A percentile compares a stretch with the other conserved stretches of the same genome.
These are phyloP conservation scores for Chaetogeoica ovagalla DNA, from an alignment of 2,888 invertebrate genomes.

Conservation along the genomic window DNA sequence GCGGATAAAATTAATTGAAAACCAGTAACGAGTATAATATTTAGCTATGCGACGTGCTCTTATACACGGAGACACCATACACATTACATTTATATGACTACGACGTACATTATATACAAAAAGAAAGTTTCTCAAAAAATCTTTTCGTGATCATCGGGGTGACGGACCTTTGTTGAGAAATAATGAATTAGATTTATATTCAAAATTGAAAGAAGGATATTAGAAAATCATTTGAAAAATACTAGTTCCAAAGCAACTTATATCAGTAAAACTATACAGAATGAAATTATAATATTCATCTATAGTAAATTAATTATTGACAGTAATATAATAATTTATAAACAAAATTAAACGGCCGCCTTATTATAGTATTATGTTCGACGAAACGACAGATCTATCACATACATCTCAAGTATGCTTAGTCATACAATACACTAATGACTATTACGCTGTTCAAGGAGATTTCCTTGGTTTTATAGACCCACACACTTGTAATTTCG, in stretches of 20 bases:
- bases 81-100: too few species aligned
- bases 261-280: constrained; percentile 57
- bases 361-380: constrained; percentile 53
- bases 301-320: constrained; percentile 55
- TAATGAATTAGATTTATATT: neutral
- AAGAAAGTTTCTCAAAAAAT: too few species aligned
- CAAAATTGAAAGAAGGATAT: constrained; percentile 55
- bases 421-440: constrained; percentile 55
- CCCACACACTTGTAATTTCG: too few species aligned
- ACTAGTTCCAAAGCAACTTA: constrained; percentile 56
- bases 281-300: constrained; percentile 56
- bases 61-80: too few species aligned
- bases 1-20: too few species aligned
- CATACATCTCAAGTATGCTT: too few species aligned
- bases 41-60: too few species aligned
- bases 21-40: too few species aligned
- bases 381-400: too few species aligned
- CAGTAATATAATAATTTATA: constrained; percentile 55
- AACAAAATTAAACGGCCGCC: constrained; percentile 53
- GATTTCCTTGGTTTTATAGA: neutral
- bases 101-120: too few species aligned
- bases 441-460: neutral
- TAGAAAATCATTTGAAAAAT: neutral
- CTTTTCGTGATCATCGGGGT: constrained; percentile 55
- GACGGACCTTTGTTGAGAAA: constrained; percentile 42